Evolutionary conservation across 2,113 vertebrate species (phyloP), one percentile per base, ranked within the genome.

Genomic region (Chroicocephalus ridibundus): DNA sequence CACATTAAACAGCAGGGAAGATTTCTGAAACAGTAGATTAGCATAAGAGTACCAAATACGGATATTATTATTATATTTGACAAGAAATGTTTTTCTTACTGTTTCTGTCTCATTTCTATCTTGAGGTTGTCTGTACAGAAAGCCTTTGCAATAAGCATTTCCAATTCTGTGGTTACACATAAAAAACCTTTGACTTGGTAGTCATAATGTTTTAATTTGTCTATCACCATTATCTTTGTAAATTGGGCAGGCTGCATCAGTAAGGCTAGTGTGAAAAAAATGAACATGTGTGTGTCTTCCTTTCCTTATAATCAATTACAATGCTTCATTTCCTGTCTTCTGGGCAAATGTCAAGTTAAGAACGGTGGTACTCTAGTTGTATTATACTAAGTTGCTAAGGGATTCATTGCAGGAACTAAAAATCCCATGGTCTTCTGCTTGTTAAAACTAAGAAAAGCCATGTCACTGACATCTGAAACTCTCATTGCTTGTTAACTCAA

Each of bases 1-100:
- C 13, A 31, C 17, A 21, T 38, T 55, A 69, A 89, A 46, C 4
- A 64, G 5, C 16, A 87, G 46, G 7, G 51, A 78, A 66, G n/a
- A 55, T 46, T 81, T 70, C 34, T 57, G 40, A 44, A 78, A 82
- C 5, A 13, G 10, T 26, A 54, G 16, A 31, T 70, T 54, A 62
- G 7, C 0, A 0, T 32, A 17, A 8, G 11, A 61, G 11, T 74
- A 61, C 4, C 6, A 34, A 26, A 54, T 6, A 58, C 34, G 27
- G 10, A 15, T n/a, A 57, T 47, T 38, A 51, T 46, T 55, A 7
- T 26, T 69, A 82, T 38, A 4, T 42, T 84, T 78, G 60, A 46
- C 24, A 61, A 42, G 10, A 11, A 46, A 51, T 44, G 15, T 7
- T 80, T 24, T 86, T 49, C 34, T 32, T 71, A 31, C 17, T 66